Percentiles rank a stretch among this genome's conserved stretches.
Conservation (phyloP, 2,113 vertebrate species). For the Sphaerodactylus townsendi region DNA sequence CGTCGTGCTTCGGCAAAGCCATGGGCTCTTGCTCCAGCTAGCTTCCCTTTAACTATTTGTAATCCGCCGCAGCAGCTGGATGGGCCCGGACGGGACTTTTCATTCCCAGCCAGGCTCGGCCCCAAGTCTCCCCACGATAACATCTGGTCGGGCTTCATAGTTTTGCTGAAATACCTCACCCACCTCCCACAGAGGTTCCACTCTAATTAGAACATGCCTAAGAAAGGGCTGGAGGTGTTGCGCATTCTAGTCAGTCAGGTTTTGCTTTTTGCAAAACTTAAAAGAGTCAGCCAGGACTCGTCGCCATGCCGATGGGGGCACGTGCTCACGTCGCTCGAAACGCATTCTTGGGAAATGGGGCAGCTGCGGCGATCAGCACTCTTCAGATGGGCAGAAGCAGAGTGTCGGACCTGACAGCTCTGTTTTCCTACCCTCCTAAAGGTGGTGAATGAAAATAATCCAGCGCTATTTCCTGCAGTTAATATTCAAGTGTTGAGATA, state of each 20-base stretch:
- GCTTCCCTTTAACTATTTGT: neutral
- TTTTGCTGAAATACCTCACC: constrained; percentile 14
- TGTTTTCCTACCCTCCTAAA: too few relatives aligned
- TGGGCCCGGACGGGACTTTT: neutral
- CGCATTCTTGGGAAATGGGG: too few relatives aligned
- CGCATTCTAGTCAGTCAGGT: constrained; percentile 36
- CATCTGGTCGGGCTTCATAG: neutral
- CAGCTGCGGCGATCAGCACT: neutral
- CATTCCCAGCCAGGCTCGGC: neutral
- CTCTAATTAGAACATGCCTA: constrained; percentile 21
- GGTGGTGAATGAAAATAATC: too few relatives aligned
- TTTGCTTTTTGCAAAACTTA: constrained; percentile 32
- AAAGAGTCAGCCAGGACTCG: constrained; percentile 1
- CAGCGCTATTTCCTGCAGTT: too few relatives aligned
- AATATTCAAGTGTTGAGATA: too few relatives aligned
- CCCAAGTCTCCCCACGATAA: neutral
- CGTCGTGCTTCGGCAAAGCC: too few relatives aligned
- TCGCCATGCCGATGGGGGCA: neutral
- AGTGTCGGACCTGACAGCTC: too few relatives aligned
- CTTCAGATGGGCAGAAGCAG: neutral
- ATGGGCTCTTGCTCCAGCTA: too few relatives aligned
- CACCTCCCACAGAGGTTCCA: constrained; percentile 2
- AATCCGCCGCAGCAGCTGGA: neutral
- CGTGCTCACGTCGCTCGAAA: too few relatives aligned
- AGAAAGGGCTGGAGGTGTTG: constrained; percentile 1